Base-by-base conservation (phyloP, 2,888 invertebrate genomes). In the Steinernema hermaphroditum region DNA sequence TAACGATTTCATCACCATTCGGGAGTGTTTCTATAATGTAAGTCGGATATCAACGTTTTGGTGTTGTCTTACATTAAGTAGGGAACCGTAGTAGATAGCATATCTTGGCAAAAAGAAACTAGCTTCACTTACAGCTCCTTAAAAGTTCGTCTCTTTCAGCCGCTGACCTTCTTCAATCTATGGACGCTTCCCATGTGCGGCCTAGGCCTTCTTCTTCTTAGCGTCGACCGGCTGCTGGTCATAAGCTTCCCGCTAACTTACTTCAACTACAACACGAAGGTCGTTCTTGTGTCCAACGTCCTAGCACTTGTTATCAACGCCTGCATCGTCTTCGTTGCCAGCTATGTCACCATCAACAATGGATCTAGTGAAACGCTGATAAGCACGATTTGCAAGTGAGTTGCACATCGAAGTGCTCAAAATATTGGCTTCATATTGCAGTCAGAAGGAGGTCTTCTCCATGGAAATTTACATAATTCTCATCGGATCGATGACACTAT, bases 121-220 rank as follows among this genome's bases (percentile, higher is more conserved):
- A n/a, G n/a, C n/a, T n/a, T n/a, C n/a, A n/a, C n/a, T n/a, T n/a
- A n/a, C n/a, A n/a, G n/a, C n/a, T n/a, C n/a, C n/a, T n/a, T n/a
- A n/a, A n/a, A n/a, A n/a, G n/a, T 37, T 37, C 37, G 4, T 4
- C 12, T 8, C 12, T 37, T 62, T 34, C 29, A 62, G 62, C 62
- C 62, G 2, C 19, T 62, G 32, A 62, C 32, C 2, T 62, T 62
- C 14, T 32, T 62, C n/a, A 29, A 32, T 9, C 62, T 62, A 12
- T 62, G 62, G 62, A 62, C 62, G 16, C 32, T 62, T 14, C 62
- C 62, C 1, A 62, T 62, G 62, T 16, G 16, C 16, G 32, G 62
- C 4, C 32, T 62, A 8, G 62, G 62, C 27, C 62, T 62, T 16
- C 62, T 62, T 2, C 1, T 62, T 32, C 29, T 32, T 32, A 62